Evolutionary conservation across 2,888 invertebrate species (phyloP).

Genomic region (Pollenia angustigena): DNA sequence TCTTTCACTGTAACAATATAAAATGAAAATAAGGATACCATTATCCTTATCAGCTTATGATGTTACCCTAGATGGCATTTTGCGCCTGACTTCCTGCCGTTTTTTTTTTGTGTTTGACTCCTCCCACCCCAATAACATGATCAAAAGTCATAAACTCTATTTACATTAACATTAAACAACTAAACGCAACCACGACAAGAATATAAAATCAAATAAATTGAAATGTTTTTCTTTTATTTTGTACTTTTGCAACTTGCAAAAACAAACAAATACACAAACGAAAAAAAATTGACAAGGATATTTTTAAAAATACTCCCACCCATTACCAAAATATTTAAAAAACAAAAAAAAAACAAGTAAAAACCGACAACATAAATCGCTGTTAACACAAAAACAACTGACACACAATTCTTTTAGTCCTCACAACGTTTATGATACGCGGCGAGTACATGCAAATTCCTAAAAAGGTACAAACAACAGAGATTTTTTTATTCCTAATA

Average conservation of each 20-base stretch:
- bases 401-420: constrained; percentile 42
- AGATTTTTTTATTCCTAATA: constrained; percentile 57
- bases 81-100: constrained; percentile 56
- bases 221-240: constrained; percentile 65
- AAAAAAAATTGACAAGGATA: constrained; percentile 46
- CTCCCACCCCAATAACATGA: constrained; percentile 2
- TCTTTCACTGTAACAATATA: constrained; percentile 5
- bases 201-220: constrained; percentile 71
- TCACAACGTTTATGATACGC: neutral
- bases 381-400: constrained; percentile 68
- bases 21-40: constrained; percentile 53
- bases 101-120: neutral
- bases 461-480: constrained; percentile 58
- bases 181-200: constrained; percentile 75
- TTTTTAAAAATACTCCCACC: constrained; percentile 39
- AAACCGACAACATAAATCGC: constrained; percentile 73
- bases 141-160: constrained; percentile 76
- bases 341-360: constrained; percentile 26
- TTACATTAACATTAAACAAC: constrained; percentile 76
- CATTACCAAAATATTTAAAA: neutral
- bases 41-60: constrained; percentile 75
- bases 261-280: constrained; percentile 20
- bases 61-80: constrained; percentile 76
- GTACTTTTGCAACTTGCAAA: constrained; percentile 53
- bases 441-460: constrained; percentile 73